phyloP scores from a whole-genome alignment of 2,797 vertebrate species.

The Pseudopleuronectes americanus region DNA sequence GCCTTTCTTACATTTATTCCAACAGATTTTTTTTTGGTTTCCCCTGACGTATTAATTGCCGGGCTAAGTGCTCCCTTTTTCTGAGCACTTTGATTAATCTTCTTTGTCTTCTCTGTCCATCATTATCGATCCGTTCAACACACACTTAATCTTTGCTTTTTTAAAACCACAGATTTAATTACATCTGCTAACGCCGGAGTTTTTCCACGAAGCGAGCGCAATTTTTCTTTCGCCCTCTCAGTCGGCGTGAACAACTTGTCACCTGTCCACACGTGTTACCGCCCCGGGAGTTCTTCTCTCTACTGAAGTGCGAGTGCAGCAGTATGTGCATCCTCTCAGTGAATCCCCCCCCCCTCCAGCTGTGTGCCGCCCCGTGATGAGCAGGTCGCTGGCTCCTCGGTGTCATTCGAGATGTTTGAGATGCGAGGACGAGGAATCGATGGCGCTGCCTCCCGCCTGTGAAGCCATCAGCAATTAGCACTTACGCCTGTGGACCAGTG shows the following conservation, averaged over 20 bases:
- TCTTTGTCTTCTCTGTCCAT: constrained; percentile 74
- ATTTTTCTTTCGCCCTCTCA: not conserved
- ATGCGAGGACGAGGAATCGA: constrained; percentile 68
- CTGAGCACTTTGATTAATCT: constrained; percentile 70
- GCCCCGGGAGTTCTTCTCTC: constrained; percentile 11
- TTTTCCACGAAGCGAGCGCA: constrained; percentile 13
- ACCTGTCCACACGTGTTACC: constrained; percentile 47
- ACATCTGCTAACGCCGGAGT: constrained; percentile 57
- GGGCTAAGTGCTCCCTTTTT: constrained; percentile 70
- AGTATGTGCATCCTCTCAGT: constrained; percentile 17
- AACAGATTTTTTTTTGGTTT: constrained; percentile 42
- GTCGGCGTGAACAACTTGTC: constrained; percentile 36
- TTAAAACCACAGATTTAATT: constrained; percentile 66
- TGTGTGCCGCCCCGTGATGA: constrained; percentile 11
- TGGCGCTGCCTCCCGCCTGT: constrained; percentile 46
- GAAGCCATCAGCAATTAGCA: constrained; percentile 73
- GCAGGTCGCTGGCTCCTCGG: constrained; percentile 29
- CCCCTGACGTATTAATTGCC: constrained; percentile 73
- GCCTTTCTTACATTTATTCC: constrained; percentile 62
- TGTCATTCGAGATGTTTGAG: constrained; percentile 65
- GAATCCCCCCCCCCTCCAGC: constrained; percentile 33
- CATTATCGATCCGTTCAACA: constrained; percentile 76
- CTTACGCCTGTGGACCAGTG: constrained; percentile 39
- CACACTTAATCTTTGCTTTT: constrained; percentile 69
- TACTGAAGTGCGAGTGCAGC: constrained; percentile 19